phyloP scores from a whole-genome alignment of 2,113 vertebrate genomes.

The Galemys pyrenaicus region DNA sequence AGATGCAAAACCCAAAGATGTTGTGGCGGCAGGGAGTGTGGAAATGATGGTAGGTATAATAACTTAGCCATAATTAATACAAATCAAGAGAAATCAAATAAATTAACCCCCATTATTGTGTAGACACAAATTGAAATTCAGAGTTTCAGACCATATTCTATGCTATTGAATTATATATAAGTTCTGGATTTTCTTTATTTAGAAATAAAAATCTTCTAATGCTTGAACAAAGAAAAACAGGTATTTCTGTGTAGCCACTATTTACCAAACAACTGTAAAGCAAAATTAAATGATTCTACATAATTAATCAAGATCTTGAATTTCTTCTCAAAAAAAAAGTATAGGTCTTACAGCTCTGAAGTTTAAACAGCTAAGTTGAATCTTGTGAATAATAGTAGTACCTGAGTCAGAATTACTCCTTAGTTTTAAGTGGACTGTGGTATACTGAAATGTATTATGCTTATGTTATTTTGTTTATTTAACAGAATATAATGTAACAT shows the following conservation, averaged over 20 bases:
- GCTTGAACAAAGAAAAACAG: not conserved
- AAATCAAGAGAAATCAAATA: not conserved
- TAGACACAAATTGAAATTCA: not conserved
- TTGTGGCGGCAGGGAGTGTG: slow-evolving; percentile 90
- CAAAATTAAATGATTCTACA: slow-evolving; percentile 10
- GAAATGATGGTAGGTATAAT: slow-evolving; percentile 94
- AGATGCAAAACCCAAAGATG: slow-evolving; percentile 98
- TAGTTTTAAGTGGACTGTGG: not conserved
- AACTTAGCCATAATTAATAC: not conserved
- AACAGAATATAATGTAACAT: not conserved
- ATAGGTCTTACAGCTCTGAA: slow-evolving; percentile 4
- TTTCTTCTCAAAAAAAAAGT: slow-evolving; percentile 11
- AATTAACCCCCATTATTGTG: not conserved
- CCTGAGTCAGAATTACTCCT: not conserved
- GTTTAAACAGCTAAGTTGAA: slow-evolving; percentile 21
- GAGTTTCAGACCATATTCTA: not conserved
- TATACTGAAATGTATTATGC: not conserved
- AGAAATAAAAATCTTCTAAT: not conserved
- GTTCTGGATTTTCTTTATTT: not conserved
- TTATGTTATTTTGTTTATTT: not conserved
- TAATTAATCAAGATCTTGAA: slow-evolving; percentile 6
- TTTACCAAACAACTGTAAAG: not conserved
- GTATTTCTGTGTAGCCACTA: not conserved
- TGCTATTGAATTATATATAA: not conserved
- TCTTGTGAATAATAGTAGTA: not conserved